These are phyloP conservation scores for Mionectes macconnelli DNA, from an alignment of 2,113 vertebrate species.

Conservation along the genomic window DNA sequence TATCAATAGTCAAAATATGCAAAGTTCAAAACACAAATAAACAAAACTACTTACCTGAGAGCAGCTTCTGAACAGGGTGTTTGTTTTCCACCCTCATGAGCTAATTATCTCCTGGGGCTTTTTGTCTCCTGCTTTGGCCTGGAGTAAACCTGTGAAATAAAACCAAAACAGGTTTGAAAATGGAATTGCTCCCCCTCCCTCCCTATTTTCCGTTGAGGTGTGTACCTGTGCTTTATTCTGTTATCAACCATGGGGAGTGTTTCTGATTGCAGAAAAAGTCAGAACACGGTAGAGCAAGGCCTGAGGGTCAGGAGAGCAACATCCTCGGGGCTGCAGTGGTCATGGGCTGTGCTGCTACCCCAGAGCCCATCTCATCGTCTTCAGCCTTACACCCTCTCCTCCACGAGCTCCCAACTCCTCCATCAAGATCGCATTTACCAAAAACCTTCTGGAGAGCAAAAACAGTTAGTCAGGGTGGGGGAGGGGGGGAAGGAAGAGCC, in stretches of 20 bases:
- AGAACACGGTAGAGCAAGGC: rapidly evolving
- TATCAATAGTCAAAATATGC: neutral
- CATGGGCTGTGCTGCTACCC: neutral
- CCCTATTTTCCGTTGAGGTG: neutral
- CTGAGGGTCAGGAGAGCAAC: neutral
- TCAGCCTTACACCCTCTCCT: neutral
- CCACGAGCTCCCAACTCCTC: rapidly evolving
- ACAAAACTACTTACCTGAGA: neutral
- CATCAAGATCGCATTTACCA: neutral
- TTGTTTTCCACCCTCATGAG: neutral
- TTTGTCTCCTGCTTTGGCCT: neutral
- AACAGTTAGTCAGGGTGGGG: neutral
- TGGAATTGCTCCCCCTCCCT: neutral
- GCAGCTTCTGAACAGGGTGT: neutral
- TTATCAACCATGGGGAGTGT: rapidly evolving
- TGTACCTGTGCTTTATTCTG: neutral
- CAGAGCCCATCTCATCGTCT: neutral
- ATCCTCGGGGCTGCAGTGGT: neutral
- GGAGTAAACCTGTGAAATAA: neutral
- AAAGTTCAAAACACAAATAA: neutral
- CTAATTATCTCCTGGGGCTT: neutral
- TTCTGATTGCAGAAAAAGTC: neutral
- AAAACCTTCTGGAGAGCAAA: neutral
- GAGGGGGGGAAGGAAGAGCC: neutral
- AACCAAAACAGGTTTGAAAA: neutral